These are phyloP conservation scores for Lethrus apterus DNA, from an alignment of 1,140 invertebrate species.

Conservation along the genomic window DNA sequence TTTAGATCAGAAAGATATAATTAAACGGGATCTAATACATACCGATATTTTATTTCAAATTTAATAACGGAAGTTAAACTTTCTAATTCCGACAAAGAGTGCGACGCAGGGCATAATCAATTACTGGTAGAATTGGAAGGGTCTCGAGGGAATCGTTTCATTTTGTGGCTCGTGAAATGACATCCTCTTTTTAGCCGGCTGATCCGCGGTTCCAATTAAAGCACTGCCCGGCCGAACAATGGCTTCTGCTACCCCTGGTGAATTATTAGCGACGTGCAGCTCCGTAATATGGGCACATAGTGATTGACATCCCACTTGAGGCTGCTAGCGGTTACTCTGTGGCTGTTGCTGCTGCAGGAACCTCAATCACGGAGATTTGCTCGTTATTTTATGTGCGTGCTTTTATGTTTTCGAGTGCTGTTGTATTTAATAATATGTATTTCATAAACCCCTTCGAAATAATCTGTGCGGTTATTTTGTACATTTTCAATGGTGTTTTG, in stretches of 20 bases:
- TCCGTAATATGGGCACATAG: constrained; percentile 16
- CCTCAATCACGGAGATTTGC: constrained; percentile 11
- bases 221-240: constrained; percentile 19
- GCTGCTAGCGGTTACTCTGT: constrained; percentile 18
- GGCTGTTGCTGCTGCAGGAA: constrained; percentile 3
- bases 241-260: constrained; percentile 15
- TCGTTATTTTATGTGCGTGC: background rate
- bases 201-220: constrained; percentile 29
- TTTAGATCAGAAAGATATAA: too few relatives aligned
- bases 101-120: constrained; percentile 7
- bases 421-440: background rate
- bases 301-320: constrained; percentile 21
- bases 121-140: constrained; percentile 14
- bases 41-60: too few relatives aligned
- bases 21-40: too few relatives aligned
- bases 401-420: too few relatives aligned
- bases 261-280: constrained; percentile 17
- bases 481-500: too few relatives aligned
- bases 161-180: constrained; percentile 24
- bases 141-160: constrained; percentile 20
- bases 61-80: constrained; percentile 12
- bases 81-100: constrained; percentile 13
- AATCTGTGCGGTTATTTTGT: too few relatives aligned
- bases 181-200: constrained; percentile 28
- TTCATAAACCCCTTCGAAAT: constrained; percentile 1